A percentile compares a stretch with the other conserved stretches of the same genome.
Conservation (phyloP, 92 coral and sea anemone species). For the Ricordea florida region DNA sequence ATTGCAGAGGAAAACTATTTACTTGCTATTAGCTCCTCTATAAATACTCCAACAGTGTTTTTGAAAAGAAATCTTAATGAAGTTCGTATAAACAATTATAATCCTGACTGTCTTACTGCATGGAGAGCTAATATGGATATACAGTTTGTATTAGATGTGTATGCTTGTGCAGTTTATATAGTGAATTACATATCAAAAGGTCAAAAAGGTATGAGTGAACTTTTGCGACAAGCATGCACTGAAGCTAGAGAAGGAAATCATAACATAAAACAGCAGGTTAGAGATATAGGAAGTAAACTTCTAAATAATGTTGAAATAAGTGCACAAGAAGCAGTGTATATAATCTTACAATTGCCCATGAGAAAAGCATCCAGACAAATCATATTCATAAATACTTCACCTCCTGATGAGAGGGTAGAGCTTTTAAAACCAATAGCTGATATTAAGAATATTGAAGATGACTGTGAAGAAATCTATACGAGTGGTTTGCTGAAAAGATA, state of each 20-base stretch:
- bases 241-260: constrained; percentile 64
- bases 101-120: constrained; percentile 63
- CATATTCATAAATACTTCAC: constrained; percentile 70
- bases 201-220: constrained; percentile 65
- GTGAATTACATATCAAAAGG: constrained; percentile 60
- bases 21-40: constrained; percentile 47
- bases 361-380: constrained; percentile 57
- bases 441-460: constrained; percentile 67
- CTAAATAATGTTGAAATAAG: constrained; percentile 76
- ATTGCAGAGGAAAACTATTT: constrained; percentile 50
- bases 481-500: constrained; percentile 67
- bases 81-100: constrained; percentile 52
- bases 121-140: constrained; percentile 74
- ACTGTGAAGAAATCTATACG: constrained; percentile 68
- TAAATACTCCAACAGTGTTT: constrained; percentile 62
- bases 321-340: constrained; percentile 80
- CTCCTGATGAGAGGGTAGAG: constrained; percentile 64
- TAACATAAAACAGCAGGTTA: constrained; percentile 54
- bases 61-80: constrained; percentile 68
- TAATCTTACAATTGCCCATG: constrained; percentile 55
- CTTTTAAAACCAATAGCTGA: constrained; percentile 63
- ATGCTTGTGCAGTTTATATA: constrained; percentile 67
- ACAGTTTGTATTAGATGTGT: constrained; percentile 66
- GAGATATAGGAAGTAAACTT: constrained; percentile 59
- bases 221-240: constrained; percentile 41